These are phyloP conservation scores for Pteronotus mesoamericanus DNA, from an alignment of 2,797 vertebrate species.

Conservation along the genomic window DNA sequence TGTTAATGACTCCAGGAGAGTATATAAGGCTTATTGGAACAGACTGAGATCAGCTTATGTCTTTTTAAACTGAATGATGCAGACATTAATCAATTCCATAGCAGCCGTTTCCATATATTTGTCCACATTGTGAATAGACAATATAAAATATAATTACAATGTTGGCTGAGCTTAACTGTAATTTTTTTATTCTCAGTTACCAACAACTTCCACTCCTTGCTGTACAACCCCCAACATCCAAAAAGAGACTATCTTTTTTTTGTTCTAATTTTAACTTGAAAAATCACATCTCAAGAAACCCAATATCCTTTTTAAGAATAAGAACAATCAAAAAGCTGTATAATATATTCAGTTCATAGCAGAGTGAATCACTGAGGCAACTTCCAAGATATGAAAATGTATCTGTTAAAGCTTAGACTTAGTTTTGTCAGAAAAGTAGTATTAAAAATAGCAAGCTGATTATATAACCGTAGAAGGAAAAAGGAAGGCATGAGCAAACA, in stretches of 20 bases:
- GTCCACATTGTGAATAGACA: conserved; percentile 38
- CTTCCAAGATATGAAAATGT: conserved; percentile 73
- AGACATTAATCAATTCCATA: background rate
- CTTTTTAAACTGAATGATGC: background rate
- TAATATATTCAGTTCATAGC: conserved; percentile 74
- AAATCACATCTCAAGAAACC: conserved; percentile 58
- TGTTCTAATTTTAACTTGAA: conserved; percentile 66
- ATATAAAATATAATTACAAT: conserved; percentile 33
- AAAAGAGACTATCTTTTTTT: conserved; percentile 4
- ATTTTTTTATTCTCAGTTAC: conserved; percentile 17
- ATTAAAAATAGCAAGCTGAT: conserved; percentile 77
- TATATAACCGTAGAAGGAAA: conserved; percentile 59
- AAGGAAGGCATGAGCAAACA: conserved; percentile 72
- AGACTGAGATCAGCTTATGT: background rate
- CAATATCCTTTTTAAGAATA: conserved; percentile 62
- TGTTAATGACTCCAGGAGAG: background rate
- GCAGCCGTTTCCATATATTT: background rate
- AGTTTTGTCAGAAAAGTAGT: conserved; percentile 69
- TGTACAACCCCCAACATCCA: background rate
- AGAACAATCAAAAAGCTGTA: conserved; percentile 61
- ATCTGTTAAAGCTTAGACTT: conserved; percentile 67
- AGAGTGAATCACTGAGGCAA: conserved; percentile 77
- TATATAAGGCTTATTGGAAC: background rate
- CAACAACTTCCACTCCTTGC: background rate
- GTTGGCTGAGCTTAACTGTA: background rate